Percentiles rank a stretch among this genome's conserved stretches.
These are phyloP conservation scores for Molothrus ater DNA, from an alignment of 2,797 vertebrate species.

Conservation along the genomic window DNA sequence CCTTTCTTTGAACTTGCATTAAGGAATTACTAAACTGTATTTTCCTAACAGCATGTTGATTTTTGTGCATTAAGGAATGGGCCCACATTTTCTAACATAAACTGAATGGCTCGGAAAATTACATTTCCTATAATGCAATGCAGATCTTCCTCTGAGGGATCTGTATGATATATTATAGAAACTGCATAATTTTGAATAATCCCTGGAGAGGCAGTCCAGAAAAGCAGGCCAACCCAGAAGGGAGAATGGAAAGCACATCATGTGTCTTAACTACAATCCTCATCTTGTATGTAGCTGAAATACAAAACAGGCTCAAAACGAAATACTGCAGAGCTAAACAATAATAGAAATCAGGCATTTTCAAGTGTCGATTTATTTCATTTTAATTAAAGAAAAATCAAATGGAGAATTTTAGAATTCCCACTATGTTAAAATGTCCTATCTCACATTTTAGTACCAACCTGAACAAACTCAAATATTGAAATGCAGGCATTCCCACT, in stretches of 20 bases:
- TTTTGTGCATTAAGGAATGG: background rate
- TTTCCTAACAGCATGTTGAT: background rate
- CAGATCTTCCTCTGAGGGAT: constrained; percentile 19
- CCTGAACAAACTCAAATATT: background rate
- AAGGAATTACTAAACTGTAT: background rate
- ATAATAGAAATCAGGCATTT: background rate
- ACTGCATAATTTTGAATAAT: constrained; percentile 10
- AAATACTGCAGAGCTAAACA: background rate
- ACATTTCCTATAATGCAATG: constrained; percentile 12
- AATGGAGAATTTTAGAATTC: background rate
- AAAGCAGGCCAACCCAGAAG: constrained; percentile 26
- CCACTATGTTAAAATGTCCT: background rate
- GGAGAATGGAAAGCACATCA: background rate
- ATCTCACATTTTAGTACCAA: background rate
- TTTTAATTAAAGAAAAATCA: background rate
- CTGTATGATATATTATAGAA: background rate
- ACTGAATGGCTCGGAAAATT: background rate
- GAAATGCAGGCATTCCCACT: background rate
- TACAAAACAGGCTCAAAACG: background rate
- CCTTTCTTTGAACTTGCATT: background rate
- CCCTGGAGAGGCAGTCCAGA: background rate
- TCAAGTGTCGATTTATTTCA: background rate
- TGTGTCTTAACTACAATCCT: background rate
- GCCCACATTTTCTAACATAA: background rate
- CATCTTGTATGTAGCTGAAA: background rate